Percentiles rank a stretch among this genome's conserved stretches.
phyloP scores from a whole-genome alignment of 2,113 vertebrate species.

The Lucifuga dentata region DNA sequence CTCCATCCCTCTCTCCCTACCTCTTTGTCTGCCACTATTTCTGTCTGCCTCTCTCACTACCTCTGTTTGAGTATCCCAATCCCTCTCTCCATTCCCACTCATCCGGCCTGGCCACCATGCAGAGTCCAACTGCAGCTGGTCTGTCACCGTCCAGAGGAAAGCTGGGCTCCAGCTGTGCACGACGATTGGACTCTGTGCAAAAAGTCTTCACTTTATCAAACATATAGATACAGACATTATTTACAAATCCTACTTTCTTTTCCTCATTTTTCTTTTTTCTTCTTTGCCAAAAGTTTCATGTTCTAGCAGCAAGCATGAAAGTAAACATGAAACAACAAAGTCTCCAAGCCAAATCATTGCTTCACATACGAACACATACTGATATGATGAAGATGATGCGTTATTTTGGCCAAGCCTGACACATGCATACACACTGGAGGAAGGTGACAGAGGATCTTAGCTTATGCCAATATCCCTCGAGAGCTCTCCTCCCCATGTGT shows the following conservation, averaged over 20 bases:
- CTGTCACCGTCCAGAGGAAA: constrained; percentile 53
- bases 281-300: background rate
- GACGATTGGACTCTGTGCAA: constrained; percentile 19
- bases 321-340: background rate
- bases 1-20: constrained; percentile 4
- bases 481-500: constrained; percentile 13
- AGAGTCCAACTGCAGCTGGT: constrained; percentile 60
- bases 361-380: too few relatives aligned
- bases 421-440: background rate
- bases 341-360: constrained; percentile 22
- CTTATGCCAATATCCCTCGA: constrained; percentile 14
- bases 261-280: too few relatives aligned
- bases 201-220: constrained; percentile 14
- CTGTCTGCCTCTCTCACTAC: constrained; percentile 38
- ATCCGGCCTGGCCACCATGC: constrained; percentile 34
- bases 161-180: constrained; percentile 58
- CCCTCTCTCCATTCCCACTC: constrained; percentile 17
- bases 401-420: constrained; percentile 24
- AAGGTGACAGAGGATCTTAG: constrained; percentile 21
- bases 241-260: too few relatives aligned
- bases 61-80: too few relatives aligned
- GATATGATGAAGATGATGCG: constrained; percentile 24
- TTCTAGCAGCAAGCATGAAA: constrained; percentile 19
- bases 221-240: too few relatives aligned
- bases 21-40: constrained; percentile 14